Evolutionary conservation across 2,888 invertebrate species (phyloP).

Genomic region (Perdita meconis): DNA sequence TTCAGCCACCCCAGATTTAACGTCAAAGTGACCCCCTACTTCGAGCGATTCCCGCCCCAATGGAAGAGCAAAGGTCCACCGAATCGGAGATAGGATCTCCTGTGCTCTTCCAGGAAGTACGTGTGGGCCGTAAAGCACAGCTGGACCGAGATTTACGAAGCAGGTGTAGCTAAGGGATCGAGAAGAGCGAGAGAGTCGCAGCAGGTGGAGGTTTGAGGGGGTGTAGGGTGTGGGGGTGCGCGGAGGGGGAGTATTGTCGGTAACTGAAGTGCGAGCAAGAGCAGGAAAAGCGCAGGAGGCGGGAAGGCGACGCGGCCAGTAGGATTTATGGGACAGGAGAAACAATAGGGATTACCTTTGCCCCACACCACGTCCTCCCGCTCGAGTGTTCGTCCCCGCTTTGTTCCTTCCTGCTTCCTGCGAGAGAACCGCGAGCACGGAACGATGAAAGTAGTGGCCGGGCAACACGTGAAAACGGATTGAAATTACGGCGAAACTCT

Average conservation of each 20-base stretch:
- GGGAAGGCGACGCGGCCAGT: constrained; percentile 58
- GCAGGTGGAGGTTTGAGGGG: constrained; percentile 31
- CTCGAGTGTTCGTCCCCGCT: constrained; percentile 31
- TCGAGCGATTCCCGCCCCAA: neutral
- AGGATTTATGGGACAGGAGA: constrained; percentile 78
- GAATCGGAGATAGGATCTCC: constrained; percentile 59
- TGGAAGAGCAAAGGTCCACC: constrained; percentile 14
- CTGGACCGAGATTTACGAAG: constrained; percentile 78
- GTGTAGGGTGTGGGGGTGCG: neutral
- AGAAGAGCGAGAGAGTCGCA: constrained; percentile 39
- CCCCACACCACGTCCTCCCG: constrained; percentile 37
- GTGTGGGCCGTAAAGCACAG: constrained; percentile 75
- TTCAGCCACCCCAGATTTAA: constrained; percentile 5
- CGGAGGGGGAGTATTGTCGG: constrained; percentile 56
- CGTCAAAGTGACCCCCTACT: constrained; percentile 11
- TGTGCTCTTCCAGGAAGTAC: constrained; percentile 54
- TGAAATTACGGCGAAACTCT: constrained; percentile 47
- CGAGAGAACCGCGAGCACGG: constrained; percentile 57
- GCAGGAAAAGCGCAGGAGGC: constrained; percentile 48
- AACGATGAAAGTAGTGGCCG: constrained; percentile 62
- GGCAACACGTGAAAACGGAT: constrained; percentile 50
- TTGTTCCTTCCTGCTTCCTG: constrained; percentile 56
- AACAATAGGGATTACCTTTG: constrained; percentile 77
- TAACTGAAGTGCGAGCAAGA: constrained; percentile 53
- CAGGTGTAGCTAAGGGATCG: constrained; percentile 61